Percentiles rank a stretch among this genome's conserved stretches.
phyloP scores from a whole-genome alignment of 2,797 vertebrate species.

The Decapterus maruadsi region DNA sequence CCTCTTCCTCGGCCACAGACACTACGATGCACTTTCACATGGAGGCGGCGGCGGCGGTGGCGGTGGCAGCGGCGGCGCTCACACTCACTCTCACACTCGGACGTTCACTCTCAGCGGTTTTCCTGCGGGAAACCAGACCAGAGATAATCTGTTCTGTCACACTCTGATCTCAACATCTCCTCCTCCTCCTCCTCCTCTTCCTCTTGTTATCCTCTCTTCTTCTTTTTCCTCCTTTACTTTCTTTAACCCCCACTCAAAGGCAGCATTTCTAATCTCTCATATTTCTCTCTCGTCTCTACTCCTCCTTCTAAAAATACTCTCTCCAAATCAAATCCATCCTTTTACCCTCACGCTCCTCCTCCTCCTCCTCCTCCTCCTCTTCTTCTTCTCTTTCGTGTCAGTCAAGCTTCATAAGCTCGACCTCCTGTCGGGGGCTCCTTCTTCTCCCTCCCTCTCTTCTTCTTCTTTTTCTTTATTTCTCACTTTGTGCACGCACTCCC shows the following conservation, averaged over 20 bases:
- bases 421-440: conserved; percentile 60
- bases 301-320: conserved; percentile 80
- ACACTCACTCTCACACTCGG: conserved; percentile 39
- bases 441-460: conserved; percentile 52
- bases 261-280: conserved; percentile 51
- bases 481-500: conserved; percentile 68
- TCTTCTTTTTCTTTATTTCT: conserved; percentile 61
- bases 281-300: conserved; percentile 68
- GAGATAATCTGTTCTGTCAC: conserved; percentile 78
- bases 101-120: conserved; percentile 60
- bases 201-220: conserved; percentile 33
- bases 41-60: conserved; percentile 32
- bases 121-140: conserved; percentile 66
- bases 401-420: conserved; percentile 62
- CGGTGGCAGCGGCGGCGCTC: too few relatives aligned
- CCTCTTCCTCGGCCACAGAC: conserved; percentile 49
- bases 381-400: conserved; percentile 59
- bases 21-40: conserved; percentile 53
- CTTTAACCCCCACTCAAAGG: conserved; percentile 37
- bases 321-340: conserved; percentile 80
- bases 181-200: conserved; percentile 25
- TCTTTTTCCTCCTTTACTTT: conserved; percentile 30
- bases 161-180: conserved; percentile 69
- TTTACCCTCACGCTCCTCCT: conserved; percentile 75
- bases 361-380: conserved; percentile 55